Evolutionary conservation across 2,888 invertebrate genomes (phyloP), one percentile per base, ranked within the genome.

Genomic region (Stenurella melanura): DNA sequence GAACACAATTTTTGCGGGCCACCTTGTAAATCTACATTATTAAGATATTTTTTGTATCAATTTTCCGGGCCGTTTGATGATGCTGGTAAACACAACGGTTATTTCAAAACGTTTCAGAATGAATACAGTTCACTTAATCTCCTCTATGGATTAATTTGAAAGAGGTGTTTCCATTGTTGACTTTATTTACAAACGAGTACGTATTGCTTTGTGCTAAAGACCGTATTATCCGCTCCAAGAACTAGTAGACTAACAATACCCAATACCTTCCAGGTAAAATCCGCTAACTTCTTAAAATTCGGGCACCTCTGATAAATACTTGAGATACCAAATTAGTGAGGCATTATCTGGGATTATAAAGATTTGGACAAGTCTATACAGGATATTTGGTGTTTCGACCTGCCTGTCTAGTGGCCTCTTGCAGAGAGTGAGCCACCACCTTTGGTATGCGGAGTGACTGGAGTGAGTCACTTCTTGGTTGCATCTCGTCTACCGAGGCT

Each of bases 201-300:
- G 18, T 38, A 50, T 7, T 7, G 17, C 50, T 70, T 70, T 42
- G 57, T 70, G 70, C 42, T 57, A 58, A 70, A 70, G 57, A 38
- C 50, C 70, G 70, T 26, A 56, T 69, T 69, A 69, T 34, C 57
- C 69, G 69, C 69, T 34, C 19, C 17, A 4, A 18, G 30, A 18
- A 12, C 17, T 17, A 18, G 11, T 50, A 21, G 21, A 21, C 38
- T 15, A 12, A 19, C 70, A 38, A 50, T 12, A 63, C 63, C 57
- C n/a, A n/a, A n/a, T n/a, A n/a, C n/a, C 42, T 77, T 77, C 77
- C 75, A 77, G 77, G 77, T 77, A 75, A 74, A 69, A 73, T 63
- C n/a, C 15, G 72, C 42, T 64, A 19, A 72, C 75, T 77, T 77
- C 74, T 63, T 17, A 69, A 74, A 77, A 77, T 42, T 71, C 73